These are phyloP conservation scores for Drosophila trapezifrons DNA, from an alignment of 1,140 invertebrate species.

Conservation along the genomic window DNA sequence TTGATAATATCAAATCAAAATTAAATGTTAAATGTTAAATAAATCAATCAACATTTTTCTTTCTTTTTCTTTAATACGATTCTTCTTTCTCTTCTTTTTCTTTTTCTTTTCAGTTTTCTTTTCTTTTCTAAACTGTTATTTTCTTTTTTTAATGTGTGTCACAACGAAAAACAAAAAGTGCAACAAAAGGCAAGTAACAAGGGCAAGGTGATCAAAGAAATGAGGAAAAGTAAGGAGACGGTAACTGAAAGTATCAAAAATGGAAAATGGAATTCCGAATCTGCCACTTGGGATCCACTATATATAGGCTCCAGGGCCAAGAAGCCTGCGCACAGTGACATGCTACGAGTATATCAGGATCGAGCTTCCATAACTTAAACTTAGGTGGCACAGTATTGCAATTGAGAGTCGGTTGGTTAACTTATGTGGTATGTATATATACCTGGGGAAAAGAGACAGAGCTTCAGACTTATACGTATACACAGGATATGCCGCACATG, in stretches of 20 bases:
- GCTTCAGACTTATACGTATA: constrained; percentile 53
- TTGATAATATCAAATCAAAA: constrained; percentile 85
- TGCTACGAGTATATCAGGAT: constrained; percentile 11
- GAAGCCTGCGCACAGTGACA: constrained; percentile 20
- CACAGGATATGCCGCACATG: constrained; percentile 37
- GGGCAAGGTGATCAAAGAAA: constrained; percentile 20
- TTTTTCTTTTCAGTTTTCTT: constrained; percentile 22
- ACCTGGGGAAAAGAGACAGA: constrained; percentile 53
- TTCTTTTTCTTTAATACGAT: constrained; percentile 16
- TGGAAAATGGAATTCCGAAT: constrained; percentile 13
- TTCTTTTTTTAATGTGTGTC: constrained; percentile 24
- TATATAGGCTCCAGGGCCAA: constrained; percentile 4
- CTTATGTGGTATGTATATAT: constrained; percentile 45
- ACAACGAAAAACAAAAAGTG: constrained; percentile 61
- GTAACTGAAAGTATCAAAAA: constrained; percentile 18
- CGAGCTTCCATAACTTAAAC: constrained; percentile 35
- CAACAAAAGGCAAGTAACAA: constrained; percentile 47
- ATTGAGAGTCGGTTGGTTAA: constrained; percentile 28
- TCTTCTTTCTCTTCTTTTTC: constrained; percentile 17
- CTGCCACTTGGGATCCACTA: background rate
- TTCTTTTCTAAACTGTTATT: background rate
- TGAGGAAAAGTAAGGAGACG: constrained; percentile 20
- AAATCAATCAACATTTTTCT: constrained; percentile 44
- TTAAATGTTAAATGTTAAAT: constrained; percentile 45
- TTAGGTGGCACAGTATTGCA: constrained; percentile 43